Evolutionary conservation across 2,113 vertebrate species (phyloP).

Genomic region (Ascaphus truei): DNA sequence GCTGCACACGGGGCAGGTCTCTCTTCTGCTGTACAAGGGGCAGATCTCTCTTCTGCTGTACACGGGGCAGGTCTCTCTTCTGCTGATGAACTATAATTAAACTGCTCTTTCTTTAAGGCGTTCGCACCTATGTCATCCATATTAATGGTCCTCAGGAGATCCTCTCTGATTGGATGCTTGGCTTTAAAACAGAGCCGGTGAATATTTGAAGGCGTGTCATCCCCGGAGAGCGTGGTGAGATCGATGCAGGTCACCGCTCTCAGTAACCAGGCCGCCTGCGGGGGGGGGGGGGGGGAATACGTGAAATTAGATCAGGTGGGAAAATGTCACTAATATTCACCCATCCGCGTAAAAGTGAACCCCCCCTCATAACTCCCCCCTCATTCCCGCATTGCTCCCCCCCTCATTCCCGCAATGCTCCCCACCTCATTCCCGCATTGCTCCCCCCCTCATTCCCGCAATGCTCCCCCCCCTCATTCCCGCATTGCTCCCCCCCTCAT

Average conservation of each 20-base stretch:
- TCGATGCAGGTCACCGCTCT: conserved; percentile 89
- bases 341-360: not conserved
- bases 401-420: too few relatives aligned
- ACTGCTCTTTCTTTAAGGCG: too few relatives aligned
- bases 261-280: conserved; percentile 87
- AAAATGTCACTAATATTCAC: not conserved
- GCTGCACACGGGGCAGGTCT: too few relatives aligned
- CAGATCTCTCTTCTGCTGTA: too few relatives aligned
- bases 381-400: too few relatives aligned
- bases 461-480: too few relatives aligned
- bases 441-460: too few relatives aligned
- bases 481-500: too few relatives aligned
- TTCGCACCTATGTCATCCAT: conserved; percentile 81
- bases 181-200: conserved; percentile 89
- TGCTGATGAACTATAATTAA: too few relatives aligned
- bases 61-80: too few relatives aligned
- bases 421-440: too few relatives aligned
- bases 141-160: conserved; percentile 78
- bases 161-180: conserved; percentile 74
- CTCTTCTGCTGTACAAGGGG: too few relatives aligned
- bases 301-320: conserved; percentile 12
- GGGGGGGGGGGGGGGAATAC: conserved; percentile 12
- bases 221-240: conserved; percentile 87
- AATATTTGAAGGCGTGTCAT: conserved; percentile 85
- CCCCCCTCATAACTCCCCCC: not conserved